These are phyloP conservation scores for Caprella mutica DNA, from an alignment of 2,888 invertebrate species.

Conservation along the genomic window DNA sequence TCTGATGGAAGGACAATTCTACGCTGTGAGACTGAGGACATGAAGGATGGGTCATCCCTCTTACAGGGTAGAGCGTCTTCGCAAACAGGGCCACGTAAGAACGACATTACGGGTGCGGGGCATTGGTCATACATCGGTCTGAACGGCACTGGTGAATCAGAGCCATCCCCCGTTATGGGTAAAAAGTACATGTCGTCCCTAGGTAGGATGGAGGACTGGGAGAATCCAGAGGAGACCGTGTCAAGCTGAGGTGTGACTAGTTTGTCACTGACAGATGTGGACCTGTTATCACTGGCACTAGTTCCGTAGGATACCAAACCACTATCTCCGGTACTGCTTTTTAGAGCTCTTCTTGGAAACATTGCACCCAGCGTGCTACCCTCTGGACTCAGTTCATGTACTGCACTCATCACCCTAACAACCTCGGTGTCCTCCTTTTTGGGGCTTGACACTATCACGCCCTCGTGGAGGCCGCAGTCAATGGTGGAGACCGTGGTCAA, in stretches of 20 bases:
- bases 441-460: too few relatives aligned
- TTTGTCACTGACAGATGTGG: too few relatives aligned
- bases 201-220: slow-evolving; percentile 6
- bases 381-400: too few relatives aligned
- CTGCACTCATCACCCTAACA: too few relatives aligned
- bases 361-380: too few relatives aligned
- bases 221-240: slow-evolving; percentile 4
- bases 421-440: too few relatives aligned
- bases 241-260: too few relatives aligned
- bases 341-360: neutral
- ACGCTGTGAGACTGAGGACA: too few relatives aligned
- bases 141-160: slow-evolving; percentile 25
- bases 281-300: too few relatives aligned
- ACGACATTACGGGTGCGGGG: neutral
- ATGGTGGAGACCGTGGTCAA: neutral
- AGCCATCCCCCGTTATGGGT: neutral
- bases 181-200: too few relatives aligned
- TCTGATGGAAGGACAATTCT: slow-evolving; percentile 1
- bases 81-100: neutral
- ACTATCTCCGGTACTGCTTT: slow-evolving; percentile 29
- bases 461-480: neutral
- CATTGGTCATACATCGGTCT: slow-evolving; percentile 11
- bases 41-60: slow-evolving; percentile 1
- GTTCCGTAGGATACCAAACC: too few relatives aligned
- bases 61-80: neutral